Evolutionary conservation across 2,113 vertebrate species (phyloP), one percentile per base, ranked within the genome.

Genomic region (Verasper variegatus): DNA sequence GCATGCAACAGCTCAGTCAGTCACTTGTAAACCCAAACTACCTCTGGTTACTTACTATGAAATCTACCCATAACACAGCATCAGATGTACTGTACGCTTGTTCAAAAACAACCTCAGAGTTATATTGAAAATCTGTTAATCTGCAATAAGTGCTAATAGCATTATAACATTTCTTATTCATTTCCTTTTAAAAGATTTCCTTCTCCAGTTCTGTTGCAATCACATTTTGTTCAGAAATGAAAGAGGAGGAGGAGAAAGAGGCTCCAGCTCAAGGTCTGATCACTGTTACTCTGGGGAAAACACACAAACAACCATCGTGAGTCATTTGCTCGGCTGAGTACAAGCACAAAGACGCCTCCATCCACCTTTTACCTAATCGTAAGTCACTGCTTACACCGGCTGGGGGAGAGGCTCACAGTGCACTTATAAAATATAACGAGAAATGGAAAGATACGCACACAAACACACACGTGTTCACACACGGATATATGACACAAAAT

Each of bases 241-340:
- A 37, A 5, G 60, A 35, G 40, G 65, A 35, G 49, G 75, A 68
- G 42, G 57, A 62, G 15, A 57, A 76, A 27, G 35, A 8, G 51
- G 58, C 55, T 79, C 68, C 11, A 64, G 71, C 83, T 86, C 79
- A 81, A 82, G 76, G 81, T 84, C 83, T 83, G 75, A 89, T 73
- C 71, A 58, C 61, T 83, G 40, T 55, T 23, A 58, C 59, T 37
- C 45, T 10, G 54, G 68, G 56, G 47, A 54, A 80, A 11, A 68
- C 52, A 65, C 51, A 79, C 56, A 85, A 80, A 71, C 58, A 47
- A 26, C 31, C 40, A 54, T 21, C 6, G 11, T 80, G 63, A 85
- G 31, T 78, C 67, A 81, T 80, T 73, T 66, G 49, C 62, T 68
- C 15, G 20, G 47, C 26, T 21, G 26, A 57, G 65, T 60, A 49